Conservation (phyloP, 2,888 invertebrate genomes). For the Gryllus longicercus region DNA sequence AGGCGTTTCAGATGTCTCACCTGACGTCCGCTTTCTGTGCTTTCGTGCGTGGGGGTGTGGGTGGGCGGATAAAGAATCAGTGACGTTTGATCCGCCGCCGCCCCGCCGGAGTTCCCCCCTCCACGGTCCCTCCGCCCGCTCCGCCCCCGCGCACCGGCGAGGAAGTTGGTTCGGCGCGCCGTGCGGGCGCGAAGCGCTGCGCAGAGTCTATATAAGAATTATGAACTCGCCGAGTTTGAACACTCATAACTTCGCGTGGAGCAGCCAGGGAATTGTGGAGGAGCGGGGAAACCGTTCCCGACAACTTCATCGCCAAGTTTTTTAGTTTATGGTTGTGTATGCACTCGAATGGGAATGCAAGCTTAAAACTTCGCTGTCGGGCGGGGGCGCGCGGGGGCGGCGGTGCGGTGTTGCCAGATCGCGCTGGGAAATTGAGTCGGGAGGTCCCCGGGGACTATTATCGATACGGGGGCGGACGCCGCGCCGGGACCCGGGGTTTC, state of each 20-base stretch:
- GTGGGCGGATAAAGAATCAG: background rate
- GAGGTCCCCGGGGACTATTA: background rate
- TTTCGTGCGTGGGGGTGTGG: background rate
- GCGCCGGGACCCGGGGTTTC: too few relatives aligned
- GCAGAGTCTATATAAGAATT: background rate
- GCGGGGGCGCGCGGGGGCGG: background rate
- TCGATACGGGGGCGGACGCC: background rate
- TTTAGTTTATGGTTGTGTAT: slow-evolving; percentile 17
- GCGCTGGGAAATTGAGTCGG: background rate
- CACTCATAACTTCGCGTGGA: background rate
- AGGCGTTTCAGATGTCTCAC: too few relatives aligned
- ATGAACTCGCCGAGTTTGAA: slow-evolving; percentile 2
- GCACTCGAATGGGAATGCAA: slow-evolving; percentile 17
- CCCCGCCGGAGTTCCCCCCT: too few relatives aligned
- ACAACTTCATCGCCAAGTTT: background rate
- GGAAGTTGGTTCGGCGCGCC: background rate
- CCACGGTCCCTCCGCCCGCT: too few relatives aligned
- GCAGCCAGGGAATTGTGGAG: background rate
- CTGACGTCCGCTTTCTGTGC: background rate
- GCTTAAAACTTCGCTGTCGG: background rate
- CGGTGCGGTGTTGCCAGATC: too few relatives aligned
- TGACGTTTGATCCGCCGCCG: background rate
- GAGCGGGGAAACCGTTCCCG: background rate
- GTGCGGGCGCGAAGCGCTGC: background rate
- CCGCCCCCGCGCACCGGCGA: background rate